Evolutionary conservation across 2,113 vertebrate genomes (phyloP).

Genomic region (Toxotes chatareus): DNA sequence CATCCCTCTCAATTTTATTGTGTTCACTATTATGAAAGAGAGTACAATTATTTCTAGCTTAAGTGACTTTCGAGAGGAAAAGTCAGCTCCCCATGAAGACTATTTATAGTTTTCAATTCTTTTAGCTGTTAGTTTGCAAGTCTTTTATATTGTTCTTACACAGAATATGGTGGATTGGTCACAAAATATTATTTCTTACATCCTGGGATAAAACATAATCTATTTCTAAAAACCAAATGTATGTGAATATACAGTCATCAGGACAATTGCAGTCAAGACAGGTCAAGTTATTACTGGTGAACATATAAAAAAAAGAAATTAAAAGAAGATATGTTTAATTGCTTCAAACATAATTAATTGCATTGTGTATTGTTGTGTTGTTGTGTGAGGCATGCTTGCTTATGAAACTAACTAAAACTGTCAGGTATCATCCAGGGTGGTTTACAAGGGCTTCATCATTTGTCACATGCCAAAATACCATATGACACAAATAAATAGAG

Average conservation of each 20-base stretch:
- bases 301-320: background rate
- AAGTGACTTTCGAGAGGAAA: background rate
- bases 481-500: slow-evolving; percentile 40
- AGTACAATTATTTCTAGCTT: background rate
- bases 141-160: background rate
- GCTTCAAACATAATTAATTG: slow-evolving; percentile 20
- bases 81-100: background rate
- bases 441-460: slow-evolving; percentile 21
- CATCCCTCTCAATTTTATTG: background rate
- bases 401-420: slow-evolving; percentile 32
- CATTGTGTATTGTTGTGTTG: slow-evolving; percentile 19
- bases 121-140: background rate
- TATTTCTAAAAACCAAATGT: too few species aligned
- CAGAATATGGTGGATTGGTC: background rate
- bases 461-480: slow-evolving; percentile 7
- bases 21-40: background rate
- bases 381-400: slow-evolving; percentile 7
- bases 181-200: background rate
- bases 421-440: slow-evolving; percentile 34
- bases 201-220: background rate
- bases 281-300: background rate
- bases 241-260: background rate
- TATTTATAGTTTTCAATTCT: background rate
- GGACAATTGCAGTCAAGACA: background rate
- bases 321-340: slow-evolving; percentile 6